Percentiles rank a stretch among this genome's conserved stretches.
These are phyloP conservation scores for Drosophila macrospina DNA, from an alignment of 2,888 invertebrate genomes.

Conservation along the genomic window DNA sequence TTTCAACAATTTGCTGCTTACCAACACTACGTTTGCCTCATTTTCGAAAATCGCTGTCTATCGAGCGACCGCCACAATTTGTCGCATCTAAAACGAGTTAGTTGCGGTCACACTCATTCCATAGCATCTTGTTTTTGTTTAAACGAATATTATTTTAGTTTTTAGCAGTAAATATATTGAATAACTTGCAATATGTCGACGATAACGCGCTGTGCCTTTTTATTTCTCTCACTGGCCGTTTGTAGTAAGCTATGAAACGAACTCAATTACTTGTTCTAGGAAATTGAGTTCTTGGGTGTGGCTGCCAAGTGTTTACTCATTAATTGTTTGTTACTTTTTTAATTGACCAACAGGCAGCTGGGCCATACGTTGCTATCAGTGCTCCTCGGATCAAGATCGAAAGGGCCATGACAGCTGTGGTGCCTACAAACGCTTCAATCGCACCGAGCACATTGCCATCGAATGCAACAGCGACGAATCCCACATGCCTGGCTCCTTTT, in stretches of 20 bases:
- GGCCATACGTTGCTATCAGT: conserved; percentile 96
- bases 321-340: conserved; percentile 20
- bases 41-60: not conserved
- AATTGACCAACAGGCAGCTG: conserved; percentile 59
- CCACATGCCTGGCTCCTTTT: conserved; percentile 97
- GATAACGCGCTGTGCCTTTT: conserved; percentile 52
- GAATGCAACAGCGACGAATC: conserved; percentile 98
- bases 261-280: not conserved
- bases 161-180: conserved; percentile 10
- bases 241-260: conserved; percentile 46
- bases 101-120: conserved; percentile 32
- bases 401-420: conserved; percentile 93
- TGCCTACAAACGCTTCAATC: conserved; percentile 94
- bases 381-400: conserved; percentile 93
- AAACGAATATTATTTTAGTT: conserved; percentile 3
- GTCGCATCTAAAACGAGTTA: conserved; percentile 1
- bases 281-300: conserved; percentile 58
- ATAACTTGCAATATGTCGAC: conserved; percentile 37
- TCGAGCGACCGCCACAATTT: conserved; percentile 30
- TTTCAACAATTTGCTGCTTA: not conserved
- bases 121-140: conserved; percentile 37
- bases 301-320: conserved; percentile 51
- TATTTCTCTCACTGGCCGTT: conserved; percentile 53
- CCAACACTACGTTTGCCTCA: conserved; percentile 11
- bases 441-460: conserved; percentile 93